Evolutionary conservation across 2,797 vertebrate genomes (phyloP).

Genomic region (Eleutherodactylus coqui): DNA sequence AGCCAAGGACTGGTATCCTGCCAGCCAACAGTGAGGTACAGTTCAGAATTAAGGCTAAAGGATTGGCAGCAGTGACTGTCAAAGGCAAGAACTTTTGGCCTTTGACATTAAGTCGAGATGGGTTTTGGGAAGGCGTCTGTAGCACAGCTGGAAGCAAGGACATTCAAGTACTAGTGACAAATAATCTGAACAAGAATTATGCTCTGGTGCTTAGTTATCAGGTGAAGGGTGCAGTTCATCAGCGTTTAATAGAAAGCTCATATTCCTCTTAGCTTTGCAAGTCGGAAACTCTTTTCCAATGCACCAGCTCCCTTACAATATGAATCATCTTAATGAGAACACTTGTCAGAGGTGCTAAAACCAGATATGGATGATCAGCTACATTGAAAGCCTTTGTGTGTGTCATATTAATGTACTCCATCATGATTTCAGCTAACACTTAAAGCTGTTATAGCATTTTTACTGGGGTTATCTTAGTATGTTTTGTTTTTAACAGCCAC

Average conservation of each 20-base stretch:
- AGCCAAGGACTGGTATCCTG: constrained; percentile 77
- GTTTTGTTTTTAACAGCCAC: neutral
- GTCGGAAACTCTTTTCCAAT: neutral
- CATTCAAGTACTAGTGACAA: constrained; percentile 78
- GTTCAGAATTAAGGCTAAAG: constrained; percentile 78
- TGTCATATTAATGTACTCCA: constrained; percentile 11
- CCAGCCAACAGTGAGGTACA: constrained; percentile 74
- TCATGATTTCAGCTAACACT: constrained; percentile 4
- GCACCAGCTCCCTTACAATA: constrained; percentile 44
- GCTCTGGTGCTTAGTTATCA: constrained; percentile 77
- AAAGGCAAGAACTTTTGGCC: constrained; percentile 71
- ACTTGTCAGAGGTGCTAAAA: constrained; percentile 51
- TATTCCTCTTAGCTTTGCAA: constrained; percentile 39
- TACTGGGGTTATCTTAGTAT: neutral
- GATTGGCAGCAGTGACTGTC: constrained; percentile 76
- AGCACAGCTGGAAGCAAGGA: constrained; percentile 76
- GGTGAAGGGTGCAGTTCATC: constrained; percentile 67
- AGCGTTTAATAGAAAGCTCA: constrained; percentile 40
- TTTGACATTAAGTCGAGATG: constrained; percentile 72
- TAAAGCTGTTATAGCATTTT: neutral
- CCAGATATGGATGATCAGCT: constrained; percentile 44
- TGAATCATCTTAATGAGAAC: constrained; percentile 48
- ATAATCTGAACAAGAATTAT: constrained; percentile 77
- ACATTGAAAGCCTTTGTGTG: constrained; percentile 30
- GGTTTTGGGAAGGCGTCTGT: constrained; percentile 81